Percentiles rank a stretch among this genome's conserved stretches.
Evolutionary conservation across 2,113 vertebrate genomes (phyloP).

Genomic region (Heliornis fulica): DNA sequence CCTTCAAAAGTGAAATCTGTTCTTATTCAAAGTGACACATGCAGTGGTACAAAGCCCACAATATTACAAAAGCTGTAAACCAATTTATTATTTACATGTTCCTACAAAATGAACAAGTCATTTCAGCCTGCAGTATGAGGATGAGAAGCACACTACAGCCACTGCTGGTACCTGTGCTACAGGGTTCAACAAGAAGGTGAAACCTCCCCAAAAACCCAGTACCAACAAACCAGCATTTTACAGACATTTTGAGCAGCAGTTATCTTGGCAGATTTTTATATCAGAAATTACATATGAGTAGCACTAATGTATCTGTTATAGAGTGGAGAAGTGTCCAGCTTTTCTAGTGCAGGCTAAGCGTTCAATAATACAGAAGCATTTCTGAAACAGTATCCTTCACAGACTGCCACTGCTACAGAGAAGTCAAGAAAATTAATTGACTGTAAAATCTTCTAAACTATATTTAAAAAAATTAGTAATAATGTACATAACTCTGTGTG

Average conservation of each 20-base stretch:
- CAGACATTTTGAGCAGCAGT: neutral
- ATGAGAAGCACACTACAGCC: neutral
- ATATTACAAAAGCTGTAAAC: neutral
- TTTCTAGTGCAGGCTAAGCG: neutral
- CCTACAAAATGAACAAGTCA: neutral
- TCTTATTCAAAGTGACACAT: neutral
- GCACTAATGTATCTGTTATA: neutral
- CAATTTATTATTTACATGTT: neutral
- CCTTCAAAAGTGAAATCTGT: neutral
- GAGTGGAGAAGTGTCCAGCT: neutral
- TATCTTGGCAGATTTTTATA: neutral
- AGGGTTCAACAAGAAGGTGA: neutral
- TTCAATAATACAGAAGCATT: neutral
- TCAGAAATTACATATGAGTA: neutral
- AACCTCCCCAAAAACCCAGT: neutral
- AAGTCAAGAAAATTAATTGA: neutral
- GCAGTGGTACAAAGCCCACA: neutral
- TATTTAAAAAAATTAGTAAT: neutral
- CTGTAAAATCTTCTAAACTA: neutral
- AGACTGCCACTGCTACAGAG: neutral
- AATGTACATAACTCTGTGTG: rapidly evolving
- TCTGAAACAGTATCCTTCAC: neutral
- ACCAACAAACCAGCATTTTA: neutral
- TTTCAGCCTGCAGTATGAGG: neutral
- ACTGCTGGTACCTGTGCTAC: neutral